Evolutionary conservation across 2,797 vertebrate species (phyloP).

Genomic region (Rhinophrynus dorsalis): DNA sequence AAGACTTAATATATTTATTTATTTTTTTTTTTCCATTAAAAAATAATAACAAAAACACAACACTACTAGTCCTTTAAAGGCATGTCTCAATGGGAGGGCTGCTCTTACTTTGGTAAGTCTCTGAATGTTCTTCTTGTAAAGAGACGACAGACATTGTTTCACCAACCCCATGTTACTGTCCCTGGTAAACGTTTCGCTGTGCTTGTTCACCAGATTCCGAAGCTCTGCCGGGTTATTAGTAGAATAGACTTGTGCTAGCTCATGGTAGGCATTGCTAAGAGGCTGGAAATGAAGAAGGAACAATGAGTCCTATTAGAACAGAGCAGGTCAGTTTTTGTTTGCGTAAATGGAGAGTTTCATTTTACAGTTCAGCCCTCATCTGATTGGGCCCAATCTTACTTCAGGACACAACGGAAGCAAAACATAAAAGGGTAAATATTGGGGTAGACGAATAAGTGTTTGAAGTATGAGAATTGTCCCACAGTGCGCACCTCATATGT

Average conservation of each 20-base stretch:
- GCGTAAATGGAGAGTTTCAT: too few species aligned
- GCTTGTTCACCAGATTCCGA: constrained; percentile 89
- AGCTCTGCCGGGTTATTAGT: constrained; percentile 95
- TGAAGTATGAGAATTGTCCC: too few species aligned
- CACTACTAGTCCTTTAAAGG: too few species aligned
- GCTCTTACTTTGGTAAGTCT: constrained; percentile 92
- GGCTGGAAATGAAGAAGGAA: constrained; percentile 71
- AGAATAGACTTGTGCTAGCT: constrained; percentile 94
- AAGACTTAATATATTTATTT: not conserved
- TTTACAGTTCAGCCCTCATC: too few species aligned
- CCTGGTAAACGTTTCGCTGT: constrained; percentile 88
- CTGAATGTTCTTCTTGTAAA: constrained; percentile 99
- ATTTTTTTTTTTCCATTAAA: not conserved
- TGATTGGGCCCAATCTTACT: too few species aligned
- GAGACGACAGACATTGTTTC: constrained; percentile 95
- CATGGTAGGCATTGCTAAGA: constrained; percentile 96
- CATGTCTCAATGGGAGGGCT: not conserved
- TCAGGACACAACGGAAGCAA: too few species aligned
- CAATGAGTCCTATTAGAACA: not conserved
- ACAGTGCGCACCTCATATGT: too few species aligned
- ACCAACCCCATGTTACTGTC: constrained; percentile 97
- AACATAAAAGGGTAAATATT: too few species aligned
- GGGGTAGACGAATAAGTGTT: too few species aligned
- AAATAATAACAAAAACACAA: too few species aligned
- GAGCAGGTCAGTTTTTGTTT: too few species aligned